Evolutionary conservation across 1,140 invertebrate species (phyloP), one percentile per base, ranked within the genome.

Genomic region (Episyrphus balteatus): DNA sequence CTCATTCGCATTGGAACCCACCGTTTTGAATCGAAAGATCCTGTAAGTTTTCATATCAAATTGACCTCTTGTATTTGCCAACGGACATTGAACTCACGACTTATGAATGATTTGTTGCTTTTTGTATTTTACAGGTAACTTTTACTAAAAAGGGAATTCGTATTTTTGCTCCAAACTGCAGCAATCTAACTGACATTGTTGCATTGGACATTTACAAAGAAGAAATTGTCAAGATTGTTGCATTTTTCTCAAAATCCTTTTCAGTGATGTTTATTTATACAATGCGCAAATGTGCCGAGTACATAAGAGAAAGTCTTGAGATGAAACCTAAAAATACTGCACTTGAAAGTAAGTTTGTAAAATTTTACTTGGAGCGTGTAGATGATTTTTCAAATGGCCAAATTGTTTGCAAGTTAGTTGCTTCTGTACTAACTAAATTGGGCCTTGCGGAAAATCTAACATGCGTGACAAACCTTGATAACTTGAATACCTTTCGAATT

Each of bases 251-350:
- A 7, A 83, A 81, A 58, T 63, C 69, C 10, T 72, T 85, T 59
- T 82, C 85, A 3, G 78, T 89, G 3, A 68, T 92, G 44, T 88
- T 90, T 70, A 75, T 90, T 56, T 86, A 88, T 56, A 78, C 83
- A 19, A 77, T 77, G 46, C 73, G 74, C 40, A 72, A 65, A 32
- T 81, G 78, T 61, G 86, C 80, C 26, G 70, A 66, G 13, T 76
- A 73, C 54, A 79, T 91, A 49, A 73, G 86, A 49, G 75, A 78
- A 61, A 58, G 75, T 15, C 73, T 92, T 43, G 76, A 78, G 33
- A 82, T 88, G 82, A 68, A 71, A 61, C 71, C 66, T 57, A 58
- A 69, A 68, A 56, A 76, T 26, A 44, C 33, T 17, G 40, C 45
- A 40, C 52, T 47, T 49, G 39, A 30, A 40, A 34, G 47, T 44